These are phyloP conservation scores for Pseudochromis fuscus DNA, from an alignment of 2,797 vertebrate genomes.

Conservation along the genomic window DNA sequence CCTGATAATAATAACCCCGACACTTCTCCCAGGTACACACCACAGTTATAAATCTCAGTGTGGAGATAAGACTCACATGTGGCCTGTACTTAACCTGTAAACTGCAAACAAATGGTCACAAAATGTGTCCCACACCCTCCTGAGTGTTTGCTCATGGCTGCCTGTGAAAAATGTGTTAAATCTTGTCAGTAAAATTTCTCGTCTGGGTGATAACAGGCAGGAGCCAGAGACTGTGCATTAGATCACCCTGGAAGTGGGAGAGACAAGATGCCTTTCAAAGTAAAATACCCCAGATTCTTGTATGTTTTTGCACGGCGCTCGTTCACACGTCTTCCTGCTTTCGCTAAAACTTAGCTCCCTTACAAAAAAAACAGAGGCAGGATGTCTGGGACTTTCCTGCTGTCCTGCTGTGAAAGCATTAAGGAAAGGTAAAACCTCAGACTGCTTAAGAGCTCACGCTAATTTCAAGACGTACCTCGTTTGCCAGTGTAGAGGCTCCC, in stretches of 20 bases:
- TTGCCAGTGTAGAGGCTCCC: neutral
- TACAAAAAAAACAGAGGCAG: conserved; percentile 12
- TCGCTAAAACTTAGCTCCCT: neutral
- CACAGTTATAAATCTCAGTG: conserved; percentile 61
- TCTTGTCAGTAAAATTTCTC: conserved; percentile 66
- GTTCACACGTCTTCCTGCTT: neutral
- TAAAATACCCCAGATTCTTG: neutral
- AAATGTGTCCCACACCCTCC: neutral
- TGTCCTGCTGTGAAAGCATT: conserved; percentile 34
- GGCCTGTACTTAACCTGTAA: conserved; percentile 60
- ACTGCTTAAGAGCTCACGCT: conserved; percentile 24
- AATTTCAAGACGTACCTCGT: conserved; percentile 12
- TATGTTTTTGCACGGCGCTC: neutral
- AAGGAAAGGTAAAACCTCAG: conserved; percentile 56
- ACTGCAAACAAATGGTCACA: conserved; percentile 76
- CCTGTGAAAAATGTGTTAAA: conserved; percentile 63
- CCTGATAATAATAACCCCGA: conserved; percentile 47
- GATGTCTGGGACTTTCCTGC: conserved; percentile 42
- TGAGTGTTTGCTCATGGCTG: conserved; percentile 54
- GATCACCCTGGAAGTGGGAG: conserved; percentile 25
- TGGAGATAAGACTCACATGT: conserved; percentile 53
- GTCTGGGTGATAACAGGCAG: conserved; percentile 42
- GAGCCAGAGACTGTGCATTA: conserved; percentile 45
- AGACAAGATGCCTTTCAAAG: conserved; percentile 11
- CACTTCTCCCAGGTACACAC: conserved; percentile 44